These are phyloP conservation scores for Eupithecia centaureata DNA, from an alignment of 2,888 invertebrate species.

Conservation along the genomic window DNA sequence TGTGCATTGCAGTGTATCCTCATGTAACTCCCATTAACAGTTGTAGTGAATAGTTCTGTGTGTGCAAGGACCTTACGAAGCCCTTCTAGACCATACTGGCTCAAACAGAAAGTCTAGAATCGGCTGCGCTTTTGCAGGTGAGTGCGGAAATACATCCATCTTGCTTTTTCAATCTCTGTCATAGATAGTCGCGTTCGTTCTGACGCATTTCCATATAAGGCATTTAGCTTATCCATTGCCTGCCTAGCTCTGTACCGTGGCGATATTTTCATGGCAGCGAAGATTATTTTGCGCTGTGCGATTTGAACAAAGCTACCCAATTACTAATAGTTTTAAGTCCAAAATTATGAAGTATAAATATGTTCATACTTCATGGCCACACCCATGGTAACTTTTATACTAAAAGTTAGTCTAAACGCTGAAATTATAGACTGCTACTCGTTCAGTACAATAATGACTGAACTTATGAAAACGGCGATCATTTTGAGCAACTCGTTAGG, in stretches of 20 bases:
- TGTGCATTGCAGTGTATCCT: constrained; percentile 34
- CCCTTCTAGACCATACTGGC: constrained; percentile 13
- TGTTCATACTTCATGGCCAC: neutral
- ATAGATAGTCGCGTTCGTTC: neutral
- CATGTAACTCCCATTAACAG: constrained; percentile 33
- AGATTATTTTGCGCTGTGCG: constrained; percentile 1
- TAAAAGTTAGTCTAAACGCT: too few relatives aligned
- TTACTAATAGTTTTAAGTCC: neutral
- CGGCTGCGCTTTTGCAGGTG: constrained; percentile 14
- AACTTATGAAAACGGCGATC: too few relatives aligned
- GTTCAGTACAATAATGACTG: too few relatives aligned
- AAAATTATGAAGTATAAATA: neutral
- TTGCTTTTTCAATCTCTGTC: neutral
- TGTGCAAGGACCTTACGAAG: constrained; percentile 28
- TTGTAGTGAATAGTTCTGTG: constrained; percentile 34
- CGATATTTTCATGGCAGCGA: constrained; percentile 6
- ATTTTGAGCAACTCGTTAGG: too few relatives aligned
- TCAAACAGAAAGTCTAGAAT: constrained; percentile 13
- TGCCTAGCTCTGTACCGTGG: constrained; percentile 22
- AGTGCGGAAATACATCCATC: constrained; percentile 6
- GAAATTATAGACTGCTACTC: too few relatives aligned
- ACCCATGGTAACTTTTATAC: neutral
- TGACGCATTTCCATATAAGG: neutral
- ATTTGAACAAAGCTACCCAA: neutral
- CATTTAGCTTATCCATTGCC: neutral